Base-by-base conservation (phyloP, 2,113 vertebrate species). In the Coptodon bakossiorum region DNA sequence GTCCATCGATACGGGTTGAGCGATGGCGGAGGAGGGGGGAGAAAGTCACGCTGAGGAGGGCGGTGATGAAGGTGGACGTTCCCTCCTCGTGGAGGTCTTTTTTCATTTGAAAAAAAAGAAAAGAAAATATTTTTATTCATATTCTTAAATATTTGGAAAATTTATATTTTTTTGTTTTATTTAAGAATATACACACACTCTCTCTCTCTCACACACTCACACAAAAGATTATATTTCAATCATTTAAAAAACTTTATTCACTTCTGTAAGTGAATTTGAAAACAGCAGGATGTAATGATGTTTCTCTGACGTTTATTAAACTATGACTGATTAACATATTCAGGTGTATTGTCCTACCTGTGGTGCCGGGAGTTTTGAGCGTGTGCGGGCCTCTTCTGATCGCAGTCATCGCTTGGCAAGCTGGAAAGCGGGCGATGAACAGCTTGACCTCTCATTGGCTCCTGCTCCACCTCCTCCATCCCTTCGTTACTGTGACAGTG, bases 391-490 rank as follows among this genome's bases (percentile, higher is more conserved):
- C 76, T 19, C 16, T 90, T 17, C 4, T 88, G 81, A 43, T 40
- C 8, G 14, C 6, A 10, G 12, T 54, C 29, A 1, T 7, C 5
- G 34, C 63, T 27, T 1, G 6, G 2, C 6, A 50, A 22, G 3
- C n/a, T 10, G 43, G 7, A 48, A 66, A 5, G 2, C 2, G 85
- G 82, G 8, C 63, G 84, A 2, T 17, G 34, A 6, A 5, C 3
- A 13, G 92, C 87, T 1, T 13, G 12, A 1, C 95, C 95, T 86
- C 71, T 89, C 22, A 43, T n/a, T 9, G 93, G 93, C 87, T 95
- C 91, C 83, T 90, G 86, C 29, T 95, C 91, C 0, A 22, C 40
- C 59, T 94, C 71, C 6, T 96, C 93, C 45, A 97, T 96, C 19
- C 93, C 94, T 2, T 36, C 27, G 16, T 97, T 96, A 48, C 96